phyloP scores from a whole-genome alignment of 1,140 invertebrate species.

The Branchinecta lindahli region DNA sequence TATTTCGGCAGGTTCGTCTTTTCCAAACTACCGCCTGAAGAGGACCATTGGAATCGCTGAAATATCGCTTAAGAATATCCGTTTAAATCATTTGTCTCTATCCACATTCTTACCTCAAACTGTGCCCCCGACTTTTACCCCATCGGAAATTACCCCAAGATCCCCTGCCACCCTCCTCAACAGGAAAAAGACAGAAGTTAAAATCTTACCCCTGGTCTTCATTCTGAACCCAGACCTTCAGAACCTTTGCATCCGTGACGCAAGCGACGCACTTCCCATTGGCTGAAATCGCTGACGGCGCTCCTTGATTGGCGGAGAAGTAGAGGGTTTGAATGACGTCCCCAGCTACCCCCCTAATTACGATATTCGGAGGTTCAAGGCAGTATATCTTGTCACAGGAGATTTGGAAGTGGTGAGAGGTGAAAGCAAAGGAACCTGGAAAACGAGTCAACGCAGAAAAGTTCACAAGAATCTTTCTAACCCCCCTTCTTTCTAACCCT shows the following conservation, averaged over 20 bases:
- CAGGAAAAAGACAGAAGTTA: too few relatives aligned
- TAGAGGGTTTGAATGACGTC: background rate
- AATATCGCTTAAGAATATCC: too few relatives aligned
- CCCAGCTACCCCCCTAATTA: background rate
- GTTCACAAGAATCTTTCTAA: too few relatives aligned
- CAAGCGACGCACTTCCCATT: background rate
- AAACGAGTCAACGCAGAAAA: background rate
- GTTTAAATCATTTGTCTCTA: too few relatives aligned
- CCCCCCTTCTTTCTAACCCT: too few relatives aligned
- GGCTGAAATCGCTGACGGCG: background rate
- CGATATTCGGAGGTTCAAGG: background rate
- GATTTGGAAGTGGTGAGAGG: background rate
- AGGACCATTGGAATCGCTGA: too few relatives aligned
- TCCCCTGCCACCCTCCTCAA: too few relatives aligned
- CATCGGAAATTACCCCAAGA: too few relatives aligned
- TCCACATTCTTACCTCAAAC: too few relatives aligned
- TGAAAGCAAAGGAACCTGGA: slow-evolving; percentile 2
- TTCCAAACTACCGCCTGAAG: too few relatives aligned
- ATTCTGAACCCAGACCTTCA: background rate
- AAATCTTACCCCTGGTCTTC: background rate
- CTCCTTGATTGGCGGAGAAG: background rate
- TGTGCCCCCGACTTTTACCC: too few relatives aligned
- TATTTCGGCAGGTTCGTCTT: too few relatives aligned
- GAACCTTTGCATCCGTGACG: background rate
- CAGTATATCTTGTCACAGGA: background rate